Conservation (phyloP, 2,888 invertebrate genomes). For the Troglohyphantes excavatus region DNA sequence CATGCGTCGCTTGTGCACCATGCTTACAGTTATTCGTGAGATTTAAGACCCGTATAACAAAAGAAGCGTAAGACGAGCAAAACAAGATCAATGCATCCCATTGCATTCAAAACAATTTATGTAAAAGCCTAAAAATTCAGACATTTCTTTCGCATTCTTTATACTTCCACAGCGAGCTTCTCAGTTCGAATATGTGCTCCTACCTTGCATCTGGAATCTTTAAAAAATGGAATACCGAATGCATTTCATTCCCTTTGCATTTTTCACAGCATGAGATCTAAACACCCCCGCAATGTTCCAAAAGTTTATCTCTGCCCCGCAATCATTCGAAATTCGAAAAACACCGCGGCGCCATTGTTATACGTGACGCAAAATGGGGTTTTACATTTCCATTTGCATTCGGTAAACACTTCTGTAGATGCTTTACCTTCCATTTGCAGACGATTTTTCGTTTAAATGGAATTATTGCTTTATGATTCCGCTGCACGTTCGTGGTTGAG, state of each 20-base stretch:
- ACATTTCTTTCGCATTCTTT: too few relatives aligned
- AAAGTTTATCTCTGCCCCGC: neutral
- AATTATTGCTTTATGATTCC: neutral
- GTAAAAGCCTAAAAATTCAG: too few relatives aligned
- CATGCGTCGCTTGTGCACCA: too few relatives aligned
- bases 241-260: neutral
- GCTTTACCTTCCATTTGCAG: neutral
- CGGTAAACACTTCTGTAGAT: neutral
- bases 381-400: neutral
- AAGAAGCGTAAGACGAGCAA: too few relatives aligned
- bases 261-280: neutral
- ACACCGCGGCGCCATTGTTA: neutral
- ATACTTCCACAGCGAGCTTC: too few relatives aligned
- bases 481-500: neutral
- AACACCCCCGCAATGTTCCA: neutral
- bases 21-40: too few relatives aligned
- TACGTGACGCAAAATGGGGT: neutral
- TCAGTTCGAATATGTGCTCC: too few relatives aligned
- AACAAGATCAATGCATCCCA: too few relatives aligned
- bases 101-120: too few relatives aligned
- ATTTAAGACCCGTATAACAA: too few relatives aligned
- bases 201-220: neutral
- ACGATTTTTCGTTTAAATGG: neutral
- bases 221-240: neutral
- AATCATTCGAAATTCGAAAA: neutral